Conservation (phyloP, 92 coral and sea anemone genomes). For the Montipora capitata region DNA sequence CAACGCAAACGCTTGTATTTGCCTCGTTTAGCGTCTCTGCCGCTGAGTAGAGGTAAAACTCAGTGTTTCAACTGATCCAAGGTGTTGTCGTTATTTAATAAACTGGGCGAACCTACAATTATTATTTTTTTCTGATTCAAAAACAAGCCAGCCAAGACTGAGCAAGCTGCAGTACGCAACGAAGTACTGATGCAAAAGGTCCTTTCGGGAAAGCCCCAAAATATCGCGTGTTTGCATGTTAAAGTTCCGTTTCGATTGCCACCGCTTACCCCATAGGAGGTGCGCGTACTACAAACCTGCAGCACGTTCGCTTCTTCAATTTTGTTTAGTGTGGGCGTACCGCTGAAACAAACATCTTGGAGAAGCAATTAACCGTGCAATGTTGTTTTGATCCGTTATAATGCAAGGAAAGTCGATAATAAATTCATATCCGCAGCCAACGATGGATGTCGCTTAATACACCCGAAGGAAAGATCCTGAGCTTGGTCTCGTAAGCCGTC, state of each 20-base stretch:
- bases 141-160: constrained; percentile 39
- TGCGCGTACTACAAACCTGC: not conserved
- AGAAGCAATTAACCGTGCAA: constrained; percentile 26
- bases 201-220: constrained; percentile 40
- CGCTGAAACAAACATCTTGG: constrained; percentile 46
- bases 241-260: not conserved
- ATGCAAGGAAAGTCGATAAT: constrained; percentile 40
- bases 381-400: constrained; percentile 30
- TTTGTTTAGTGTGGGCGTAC: constrained; percentile 92
- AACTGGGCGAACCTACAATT: constrained; percentile 73
- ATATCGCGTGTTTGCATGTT: constrained; percentile 70
- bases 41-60: constrained; percentile 12
- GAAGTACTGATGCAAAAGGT: constrained; percentile 26
- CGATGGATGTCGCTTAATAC: not conserved
- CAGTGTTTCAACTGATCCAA: constrained; percentile 19
- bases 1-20: not conserved
- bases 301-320: constrained; percentile 60
- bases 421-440: constrained; percentile 21
- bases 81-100: constrained; percentile 76
- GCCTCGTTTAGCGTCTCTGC: constrained; percentile 1
- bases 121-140: constrained; percentile 57
- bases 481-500: constrained; percentile 32
- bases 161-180: constrained; percentile 1
- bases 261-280: constrained; percentile 47
- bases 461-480: constrained; percentile 9